phyloP scores from a whole-genome alignment of 2,113 vertebrate genomes.

The Melanotaenia duboulayi region DNA sequence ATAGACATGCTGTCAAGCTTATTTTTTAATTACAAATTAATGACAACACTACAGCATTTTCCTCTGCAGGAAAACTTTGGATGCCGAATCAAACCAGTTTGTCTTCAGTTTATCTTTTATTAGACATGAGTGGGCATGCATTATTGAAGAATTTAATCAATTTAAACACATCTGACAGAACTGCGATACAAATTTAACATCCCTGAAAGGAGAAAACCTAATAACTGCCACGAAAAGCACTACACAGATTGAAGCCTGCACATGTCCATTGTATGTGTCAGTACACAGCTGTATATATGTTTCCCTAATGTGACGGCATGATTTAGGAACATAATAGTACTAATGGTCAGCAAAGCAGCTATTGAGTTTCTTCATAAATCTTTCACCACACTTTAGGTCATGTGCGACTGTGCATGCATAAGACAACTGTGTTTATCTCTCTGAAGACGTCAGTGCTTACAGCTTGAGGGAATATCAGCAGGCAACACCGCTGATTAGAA shows the following conservation, averaged over 20 bases:
- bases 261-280: neutral
- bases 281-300: neutral
- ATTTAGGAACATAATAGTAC: constrained; percentile 7
- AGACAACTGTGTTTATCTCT: constrained; percentile 36
- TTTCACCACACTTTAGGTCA: constrained; percentile 19
- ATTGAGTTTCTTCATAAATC: constrained; percentile 47
- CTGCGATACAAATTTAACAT: neutral
- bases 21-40: neutral
- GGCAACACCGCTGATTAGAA: constrained; percentile 52
- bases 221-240: constrained; percentile 12
- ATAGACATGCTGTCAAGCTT: neutral
- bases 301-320: neutral
- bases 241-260: neutral
- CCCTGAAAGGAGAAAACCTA: neutral
- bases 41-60: neutral
- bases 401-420: neutral
- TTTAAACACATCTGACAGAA: constrained; percentile 1
- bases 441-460: constrained; percentile 43
- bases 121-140: neutral
- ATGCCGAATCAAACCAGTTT: neutral
- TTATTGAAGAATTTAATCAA: constrained; percentile 12
- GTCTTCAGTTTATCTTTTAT: constrained; percentile 1
- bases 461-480: constrained; percentile 63
- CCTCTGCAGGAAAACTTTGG: neutral
- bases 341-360: constrained; percentile 41